These are phyloP conservation scores for Spilosoma lubricipeda DNA, from an alignment of 2,888 invertebrate species.

Conservation along the genomic window DNA sequence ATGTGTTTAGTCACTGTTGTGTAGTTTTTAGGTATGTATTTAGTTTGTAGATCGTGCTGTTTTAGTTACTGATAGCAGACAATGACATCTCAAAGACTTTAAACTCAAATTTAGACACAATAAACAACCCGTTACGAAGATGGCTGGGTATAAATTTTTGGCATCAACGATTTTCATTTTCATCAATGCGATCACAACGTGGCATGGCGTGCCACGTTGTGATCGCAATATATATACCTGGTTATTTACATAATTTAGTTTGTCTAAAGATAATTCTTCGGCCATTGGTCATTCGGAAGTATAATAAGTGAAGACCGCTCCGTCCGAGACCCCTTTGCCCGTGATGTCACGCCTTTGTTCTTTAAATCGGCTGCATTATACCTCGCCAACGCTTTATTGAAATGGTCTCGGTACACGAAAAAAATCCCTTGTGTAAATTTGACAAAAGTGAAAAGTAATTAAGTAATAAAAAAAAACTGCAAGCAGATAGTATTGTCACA, in stretches of 20 bases:
- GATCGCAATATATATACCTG: too few relatives aligned
- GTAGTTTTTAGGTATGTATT: slow-evolving; percentile 20
- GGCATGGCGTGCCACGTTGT: too few relatives aligned
- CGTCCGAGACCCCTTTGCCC: not conserved
- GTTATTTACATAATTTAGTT: not conserved
- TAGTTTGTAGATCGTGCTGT: not conserved
- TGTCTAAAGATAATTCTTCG: not conserved
- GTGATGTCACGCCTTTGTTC: not conserved
- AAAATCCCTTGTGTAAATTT: not conserved
- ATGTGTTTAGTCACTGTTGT: slow-evolving; percentile 20
- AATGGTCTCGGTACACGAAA: not conserved
- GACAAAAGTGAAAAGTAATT: not conserved
- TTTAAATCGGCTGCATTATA: not conserved
- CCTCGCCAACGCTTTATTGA: not conserved
- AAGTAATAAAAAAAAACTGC: not conserved
- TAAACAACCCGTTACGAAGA: too few relatives aligned
- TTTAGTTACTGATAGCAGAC: slow-evolving; percentile 36
- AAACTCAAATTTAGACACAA: too few relatives aligned
- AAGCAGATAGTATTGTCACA: not conserved
- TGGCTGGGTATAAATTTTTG: too few relatives aligned
- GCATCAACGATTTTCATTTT: too few relatives aligned
- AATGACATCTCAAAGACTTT: not conserved
- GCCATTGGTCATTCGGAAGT: not conserved
- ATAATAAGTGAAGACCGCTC: not conserved
- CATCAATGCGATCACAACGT: too few relatives aligned